Conservation (phyloP, 2,113 vertebrate species). For the Lepidothrix coronata region DNA sequence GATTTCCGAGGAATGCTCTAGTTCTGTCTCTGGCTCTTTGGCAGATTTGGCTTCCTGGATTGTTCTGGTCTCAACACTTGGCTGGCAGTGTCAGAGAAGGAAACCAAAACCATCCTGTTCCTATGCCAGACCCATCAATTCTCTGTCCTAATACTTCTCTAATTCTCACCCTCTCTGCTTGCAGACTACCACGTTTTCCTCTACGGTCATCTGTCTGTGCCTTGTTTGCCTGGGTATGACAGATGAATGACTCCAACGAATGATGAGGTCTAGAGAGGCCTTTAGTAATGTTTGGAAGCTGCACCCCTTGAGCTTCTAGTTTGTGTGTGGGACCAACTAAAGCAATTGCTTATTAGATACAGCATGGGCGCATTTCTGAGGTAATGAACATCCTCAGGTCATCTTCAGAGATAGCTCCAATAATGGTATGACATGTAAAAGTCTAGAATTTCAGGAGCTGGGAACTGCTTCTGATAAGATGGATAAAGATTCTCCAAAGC, state of each 20-base stretch:
- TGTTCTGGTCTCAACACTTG: background rate
- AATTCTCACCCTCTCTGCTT: background rate
- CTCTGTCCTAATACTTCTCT: background rate
- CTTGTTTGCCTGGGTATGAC: background rate
- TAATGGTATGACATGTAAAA: background rate
- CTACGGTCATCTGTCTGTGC: background rate
- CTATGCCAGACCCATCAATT: background rate
- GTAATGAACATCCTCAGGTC: background rate
- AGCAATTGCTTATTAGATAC: background rate
- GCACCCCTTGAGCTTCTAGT: background rate
- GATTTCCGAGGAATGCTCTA: background rate
- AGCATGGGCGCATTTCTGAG: background rate
- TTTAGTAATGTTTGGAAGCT: background rate
- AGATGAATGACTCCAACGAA: background rate
- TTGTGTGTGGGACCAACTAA: background rate
- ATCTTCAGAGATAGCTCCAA: background rate
- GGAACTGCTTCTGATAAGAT: background rate
- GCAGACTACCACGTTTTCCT: background rate
- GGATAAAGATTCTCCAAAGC: background rate
- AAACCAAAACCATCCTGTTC: background rate
- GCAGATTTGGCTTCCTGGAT: background rate
- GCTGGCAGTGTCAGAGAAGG: background rate
- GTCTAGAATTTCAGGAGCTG: background rate
- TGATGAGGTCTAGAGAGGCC: background rate
- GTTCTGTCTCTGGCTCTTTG: background rate